These are phyloP conservation scores for Temnothorax longispinosus DNA, from an alignment of 1,140 invertebrate species.

Conservation along the genomic window DNA sequence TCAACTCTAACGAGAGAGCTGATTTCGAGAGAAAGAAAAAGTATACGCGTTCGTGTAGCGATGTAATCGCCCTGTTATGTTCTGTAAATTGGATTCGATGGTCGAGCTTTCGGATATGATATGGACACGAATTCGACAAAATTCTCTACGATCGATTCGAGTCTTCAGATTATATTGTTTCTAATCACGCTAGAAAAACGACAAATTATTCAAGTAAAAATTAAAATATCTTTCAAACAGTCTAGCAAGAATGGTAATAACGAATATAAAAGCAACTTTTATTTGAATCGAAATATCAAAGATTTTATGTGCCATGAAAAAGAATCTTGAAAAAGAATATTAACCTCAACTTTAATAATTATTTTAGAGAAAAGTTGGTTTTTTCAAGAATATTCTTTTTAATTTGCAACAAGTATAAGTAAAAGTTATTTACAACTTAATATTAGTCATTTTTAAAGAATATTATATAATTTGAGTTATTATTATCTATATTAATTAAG, in stretches of 20 bases:
- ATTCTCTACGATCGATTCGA: not conserved
- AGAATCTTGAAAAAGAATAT: not conserved
- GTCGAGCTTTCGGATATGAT: slow-evolving; percentile 55
- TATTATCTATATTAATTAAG: slow-evolving; percentile 23
- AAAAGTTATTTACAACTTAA: not conserved
- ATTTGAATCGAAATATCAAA: not conserved
- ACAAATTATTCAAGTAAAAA: not conserved
- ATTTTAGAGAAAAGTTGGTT: not conserved
- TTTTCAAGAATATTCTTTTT: not conserved
- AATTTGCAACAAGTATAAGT: not conserved
- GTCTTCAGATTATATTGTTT: no score
- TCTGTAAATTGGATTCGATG: slow-evolving; percentile 79
- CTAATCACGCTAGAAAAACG: not conserved
- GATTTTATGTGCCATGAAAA: not conserved
- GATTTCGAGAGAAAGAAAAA: slow-evolving; percentile 26
- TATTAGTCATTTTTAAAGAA: not conserved
- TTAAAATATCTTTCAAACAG: not conserved
- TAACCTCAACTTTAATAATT: slow-evolving; percentile 2
- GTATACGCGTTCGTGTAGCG: slow-evolving; percentile 56
- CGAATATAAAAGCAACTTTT: not conserved
- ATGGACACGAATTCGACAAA: not conserved
- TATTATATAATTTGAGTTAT: not conserved
- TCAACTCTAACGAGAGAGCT: slow-evolving; percentile 74
- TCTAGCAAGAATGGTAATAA: not conserved
- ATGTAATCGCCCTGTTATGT: slow-evolving; percentile 78